Evolutionary conservation across 2,888 invertebrate species (phyloP).

Genomic region (Acanthopleura granulata): DNA sequence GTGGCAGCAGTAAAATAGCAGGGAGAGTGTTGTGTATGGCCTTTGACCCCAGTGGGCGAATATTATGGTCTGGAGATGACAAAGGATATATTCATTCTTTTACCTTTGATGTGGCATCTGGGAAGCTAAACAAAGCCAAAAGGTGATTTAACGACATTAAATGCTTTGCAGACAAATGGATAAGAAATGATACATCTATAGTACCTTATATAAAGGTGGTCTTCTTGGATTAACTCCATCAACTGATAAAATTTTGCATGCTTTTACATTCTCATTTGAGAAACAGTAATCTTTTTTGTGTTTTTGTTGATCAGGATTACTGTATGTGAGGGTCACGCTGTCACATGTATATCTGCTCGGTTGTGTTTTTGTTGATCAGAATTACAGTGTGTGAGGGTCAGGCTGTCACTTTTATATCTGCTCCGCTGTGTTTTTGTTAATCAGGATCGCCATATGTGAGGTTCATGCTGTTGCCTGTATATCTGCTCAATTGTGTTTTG

Average conservation of each 20-base stretch:
- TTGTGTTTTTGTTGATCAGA: too few relatives aligned
- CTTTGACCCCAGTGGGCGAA: slow-evolving; percentile 82
- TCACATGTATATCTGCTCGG: too few relatives aligned
- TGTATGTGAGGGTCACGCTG: too few relatives aligned
- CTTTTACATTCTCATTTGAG: not conserved
- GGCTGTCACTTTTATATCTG: too few relatives aligned
- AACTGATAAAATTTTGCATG: not conserved
- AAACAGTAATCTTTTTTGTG: too few relatives aligned
- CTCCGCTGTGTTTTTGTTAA: slow-evolving; percentile 22
- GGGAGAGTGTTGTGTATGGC: slow-evolving; percentile 77
- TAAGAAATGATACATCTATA: too few relatives aligned
- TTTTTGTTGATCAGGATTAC: too few relatives aligned
- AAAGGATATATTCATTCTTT: slow-evolving; percentile 81
- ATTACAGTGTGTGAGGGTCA: too few relatives aligned
- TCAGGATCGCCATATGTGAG: slow-evolving; percentile 72
- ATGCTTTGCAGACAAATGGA: too few relatives aligned
- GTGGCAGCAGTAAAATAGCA: slow-evolving; percentile 72
- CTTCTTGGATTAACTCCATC: too few relatives aligned
- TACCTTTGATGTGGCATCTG: slow-evolving; percentile 78
- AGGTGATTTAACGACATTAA: slow-evolving; percentile 66
- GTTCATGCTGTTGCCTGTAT: slow-evolving; percentile 81
- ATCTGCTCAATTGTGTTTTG: slow-evolving; percentile 75
- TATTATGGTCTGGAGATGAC: slow-evolving; percentile 88
- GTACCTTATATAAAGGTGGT: too few relatives aligned
- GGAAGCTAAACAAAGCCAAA: slow-evolving; percentile 78